Conservation (phyloP, 2,888 invertebrate species). For the Coecobrya sp. region DNA sequence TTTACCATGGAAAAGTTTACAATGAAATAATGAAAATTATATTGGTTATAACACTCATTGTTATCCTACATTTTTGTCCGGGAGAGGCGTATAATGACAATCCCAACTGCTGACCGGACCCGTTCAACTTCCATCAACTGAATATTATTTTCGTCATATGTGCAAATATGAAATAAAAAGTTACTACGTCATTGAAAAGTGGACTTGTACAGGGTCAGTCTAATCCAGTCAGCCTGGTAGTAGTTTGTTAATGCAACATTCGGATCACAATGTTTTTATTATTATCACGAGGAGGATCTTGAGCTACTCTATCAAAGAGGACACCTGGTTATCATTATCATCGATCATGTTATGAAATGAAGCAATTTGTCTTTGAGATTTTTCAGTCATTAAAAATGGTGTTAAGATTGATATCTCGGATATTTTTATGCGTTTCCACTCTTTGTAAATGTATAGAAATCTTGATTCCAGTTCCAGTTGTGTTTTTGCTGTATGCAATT, state of each 20-base stretch:
- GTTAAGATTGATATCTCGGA: background rate
- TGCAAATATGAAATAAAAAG: conserved; percentile 20
- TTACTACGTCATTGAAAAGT: conserved; percentile 7
- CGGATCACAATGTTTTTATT: conserved; percentile 19
- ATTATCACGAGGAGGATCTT: conserved; percentile 51
- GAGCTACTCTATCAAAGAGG: background rate
- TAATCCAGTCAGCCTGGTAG: background rate
- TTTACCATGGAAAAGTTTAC: conserved; percentile 27
- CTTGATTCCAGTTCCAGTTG: background rate
- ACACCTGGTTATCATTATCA: background rate
- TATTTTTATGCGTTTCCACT: background rate
- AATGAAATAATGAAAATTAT: conserved; percentile 15
- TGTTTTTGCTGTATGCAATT: background rate
- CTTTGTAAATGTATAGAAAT: background rate
- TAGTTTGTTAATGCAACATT: background rate
- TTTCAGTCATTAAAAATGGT: background rate
- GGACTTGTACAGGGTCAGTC: background rate
- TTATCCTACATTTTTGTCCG: conserved; percentile 56
- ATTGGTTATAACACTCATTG: background rate
- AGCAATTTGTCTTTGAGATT: background rate
- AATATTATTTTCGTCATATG: conserved; percentile 21
- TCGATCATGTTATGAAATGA: background rate
- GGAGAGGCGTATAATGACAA: conserved; percentile 30
- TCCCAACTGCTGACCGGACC: conserved; percentile 43
- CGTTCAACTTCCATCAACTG: background rate